Percentiles rank a stretch among this genome's conserved stretches.
These are phyloP conservation scores for Conops quadrifasciatus DNA, from an alignment of 2,888 invertebrate species.

Conservation along the genomic window DNA sequence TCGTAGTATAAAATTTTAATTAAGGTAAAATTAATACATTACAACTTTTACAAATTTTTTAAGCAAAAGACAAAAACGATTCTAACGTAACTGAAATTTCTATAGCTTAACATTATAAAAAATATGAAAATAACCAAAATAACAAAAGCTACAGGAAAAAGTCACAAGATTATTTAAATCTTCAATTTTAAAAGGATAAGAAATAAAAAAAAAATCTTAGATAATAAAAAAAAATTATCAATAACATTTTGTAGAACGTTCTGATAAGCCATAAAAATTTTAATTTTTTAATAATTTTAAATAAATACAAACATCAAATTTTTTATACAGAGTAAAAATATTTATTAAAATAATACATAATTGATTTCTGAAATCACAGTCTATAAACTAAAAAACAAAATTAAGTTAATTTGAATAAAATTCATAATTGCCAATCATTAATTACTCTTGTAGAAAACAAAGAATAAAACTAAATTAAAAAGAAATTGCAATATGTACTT, in stretches of 20 bases:
- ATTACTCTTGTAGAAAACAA: too few species aligned
- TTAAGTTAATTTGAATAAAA: slow-evolving; percentile 26
- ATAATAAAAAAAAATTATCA: too few species aligned
- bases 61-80: background rate
- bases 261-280: slow-evolving; percentile 1
- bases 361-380: slow-evolving; percentile 40
- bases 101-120: too few species aligned
- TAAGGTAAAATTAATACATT: background rate
- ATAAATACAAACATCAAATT: slow-evolving; percentile 32
- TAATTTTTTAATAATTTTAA: slow-evolving; percentile 1
- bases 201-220: background rate
- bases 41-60: too few species aligned
- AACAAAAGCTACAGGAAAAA: background rate
- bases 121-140: too few species aligned
- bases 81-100: background rate
- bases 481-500: too few species aligned
- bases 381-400: slow-evolving; percentile 39
- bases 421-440: slow-evolving; percentile 33
- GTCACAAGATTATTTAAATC: background rate
- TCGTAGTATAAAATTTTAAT: background rate
- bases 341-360: slow-evolving; percentile 36
- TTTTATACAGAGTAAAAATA: slow-evolving; percentile 1
- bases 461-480: background rate
- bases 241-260: too few species aligned
- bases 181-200: background rate